Evolutionary conservation across 2,113 vertebrate species (phyloP).

Genomic region (Dromaius novaehollandiae): DNA sequence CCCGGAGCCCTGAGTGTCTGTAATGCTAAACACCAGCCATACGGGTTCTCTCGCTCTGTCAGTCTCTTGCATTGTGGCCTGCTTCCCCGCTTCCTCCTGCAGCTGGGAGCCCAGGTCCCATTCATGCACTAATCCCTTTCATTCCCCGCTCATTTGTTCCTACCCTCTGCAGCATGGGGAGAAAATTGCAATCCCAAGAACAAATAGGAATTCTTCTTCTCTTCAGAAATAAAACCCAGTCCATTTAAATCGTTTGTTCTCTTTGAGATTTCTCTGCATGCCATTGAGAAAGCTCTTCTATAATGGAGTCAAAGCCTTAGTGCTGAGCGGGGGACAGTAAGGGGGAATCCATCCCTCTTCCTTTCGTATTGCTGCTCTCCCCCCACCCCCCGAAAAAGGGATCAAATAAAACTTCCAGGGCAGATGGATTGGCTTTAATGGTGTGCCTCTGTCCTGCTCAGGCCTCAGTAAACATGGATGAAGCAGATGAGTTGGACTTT

Average conservation of each 20-base stretch:
- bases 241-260: slow-evolving; percentile 1
- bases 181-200: not conserved
- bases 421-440: slow-evolving; percentile 18
- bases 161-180: slow-evolving; percentile 1
- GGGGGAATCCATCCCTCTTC: not conserved
- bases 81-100: not conserved
- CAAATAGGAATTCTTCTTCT: slow-evolving; percentile 12
- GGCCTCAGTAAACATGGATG: not conserved
- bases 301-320: not conserved
- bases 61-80: not conserved
- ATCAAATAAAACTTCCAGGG: not conserved
- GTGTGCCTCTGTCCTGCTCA: not conserved
- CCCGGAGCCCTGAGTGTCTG: not conserved
- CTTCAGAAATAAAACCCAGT: not conserved
- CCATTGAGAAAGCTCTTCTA: slow-evolving; percentile 3
- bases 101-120: slow-evolving; percentile 36
- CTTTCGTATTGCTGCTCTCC: not conserved
- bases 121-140: slow-evolving; percentile 51
- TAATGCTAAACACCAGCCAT: not conserved
- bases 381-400: not conserved
- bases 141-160: not conserved
- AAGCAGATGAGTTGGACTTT: not conserved
- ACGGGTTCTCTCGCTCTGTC: not conserved
- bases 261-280: slow-evolving; percentile 10
- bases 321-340: slow-evolving; percentile 9